These are phyloP conservation scores for Ctenochaetus hawaiiensis DNA, from an alignment of 2,797 vertebrate species.

Conservation along the genomic window DNA sequence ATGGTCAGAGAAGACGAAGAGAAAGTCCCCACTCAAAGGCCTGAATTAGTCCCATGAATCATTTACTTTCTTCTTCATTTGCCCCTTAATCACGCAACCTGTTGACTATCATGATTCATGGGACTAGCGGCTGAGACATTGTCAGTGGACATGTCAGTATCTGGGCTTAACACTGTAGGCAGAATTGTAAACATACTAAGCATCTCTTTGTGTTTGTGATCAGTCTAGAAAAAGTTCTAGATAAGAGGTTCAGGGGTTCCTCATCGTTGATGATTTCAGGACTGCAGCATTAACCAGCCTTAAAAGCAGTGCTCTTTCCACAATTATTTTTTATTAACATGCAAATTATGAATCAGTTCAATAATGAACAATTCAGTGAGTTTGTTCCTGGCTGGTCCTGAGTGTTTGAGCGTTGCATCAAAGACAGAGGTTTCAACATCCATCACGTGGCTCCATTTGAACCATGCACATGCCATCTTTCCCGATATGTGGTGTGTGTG, in stretches of 20 bases:
- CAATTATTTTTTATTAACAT: neutral
- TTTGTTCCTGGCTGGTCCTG: neutral
- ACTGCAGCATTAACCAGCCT: neutral
- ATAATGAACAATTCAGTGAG: neutral
- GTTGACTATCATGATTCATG: slow-evolving; percentile 73
- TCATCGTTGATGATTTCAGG: slow-evolving; percentile 17
- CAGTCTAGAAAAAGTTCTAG: slow-evolving; percentile 6
- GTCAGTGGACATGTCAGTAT: slow-evolving; percentile 16
- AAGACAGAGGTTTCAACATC: slow-evolving; percentile 12
- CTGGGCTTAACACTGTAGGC: slow-evolving; percentile 16
- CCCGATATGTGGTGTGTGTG: slow-evolving; percentile 28
- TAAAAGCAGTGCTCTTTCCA: neutral
- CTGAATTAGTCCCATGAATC: slow-evolving; percentile 67
- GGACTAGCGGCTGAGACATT: slow-evolving; percentile 26
- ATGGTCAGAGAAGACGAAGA: slow-evolving; percentile 48
- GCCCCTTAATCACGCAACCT: slow-evolving; percentile 72
- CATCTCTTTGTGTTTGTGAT: slow-evolving; percentile 19
- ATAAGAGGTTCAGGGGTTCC: neutral
- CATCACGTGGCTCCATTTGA: slow-evolving; percentile 28
- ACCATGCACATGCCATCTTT: slow-evolving; percentile 27
- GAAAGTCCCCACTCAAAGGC: slow-evolving; percentile 63
- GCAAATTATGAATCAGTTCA: neutral
- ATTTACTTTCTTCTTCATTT: slow-evolving; percentile 72
- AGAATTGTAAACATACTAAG: slow-evolving; percentile 19
- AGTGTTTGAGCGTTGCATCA: neutral